phyloP scores from a whole-genome alignment of 2,113 vertebrate species.

The Lepus timidus region DNA sequence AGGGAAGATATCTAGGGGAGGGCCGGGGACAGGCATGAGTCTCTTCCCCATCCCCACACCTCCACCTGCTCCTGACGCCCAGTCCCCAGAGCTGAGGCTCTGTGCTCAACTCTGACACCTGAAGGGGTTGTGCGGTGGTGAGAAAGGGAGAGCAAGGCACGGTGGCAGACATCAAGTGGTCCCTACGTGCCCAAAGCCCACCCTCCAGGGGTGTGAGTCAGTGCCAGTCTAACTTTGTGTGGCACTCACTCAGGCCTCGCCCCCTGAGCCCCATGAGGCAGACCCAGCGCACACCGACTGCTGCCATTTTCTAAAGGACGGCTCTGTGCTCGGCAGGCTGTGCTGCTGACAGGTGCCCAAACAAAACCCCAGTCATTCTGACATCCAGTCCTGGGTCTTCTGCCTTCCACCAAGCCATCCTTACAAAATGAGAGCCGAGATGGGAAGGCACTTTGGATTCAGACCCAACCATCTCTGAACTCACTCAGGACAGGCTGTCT shows the following conservation, averaged over 20 bases:
- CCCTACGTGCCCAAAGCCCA: not conserved
- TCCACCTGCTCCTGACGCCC: not conserved
- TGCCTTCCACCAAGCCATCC: not conserved
- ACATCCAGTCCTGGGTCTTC: not conserved
- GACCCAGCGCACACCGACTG: not conserved
- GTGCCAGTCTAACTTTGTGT: too few relatives aligned
- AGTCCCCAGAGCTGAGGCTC: not conserved
- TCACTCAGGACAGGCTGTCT: not conserved
- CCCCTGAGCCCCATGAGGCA: not conserved
- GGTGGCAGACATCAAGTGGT: not conserved
- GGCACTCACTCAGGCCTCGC: not conserved
- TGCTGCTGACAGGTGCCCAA: too few relatives aligned
- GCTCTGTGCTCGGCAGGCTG: not conserved
- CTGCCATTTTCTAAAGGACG: not conserved
- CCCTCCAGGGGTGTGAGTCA: not conserved
- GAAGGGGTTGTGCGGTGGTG: not conserved
- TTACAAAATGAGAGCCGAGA: not conserved
- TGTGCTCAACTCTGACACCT: not conserved
- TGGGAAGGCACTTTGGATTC: not conserved
- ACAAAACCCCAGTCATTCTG: not conserved
- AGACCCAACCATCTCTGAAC: not conserved
- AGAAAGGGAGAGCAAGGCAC: not conserved
- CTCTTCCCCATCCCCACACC: not conserved
- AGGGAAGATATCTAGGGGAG: constrained; percentile 94
- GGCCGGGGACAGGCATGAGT: not conserved